phyloP scores from a whole-genome alignment of 2,888 invertebrate genomes.

The Pseudococcus viburni region DNA sequence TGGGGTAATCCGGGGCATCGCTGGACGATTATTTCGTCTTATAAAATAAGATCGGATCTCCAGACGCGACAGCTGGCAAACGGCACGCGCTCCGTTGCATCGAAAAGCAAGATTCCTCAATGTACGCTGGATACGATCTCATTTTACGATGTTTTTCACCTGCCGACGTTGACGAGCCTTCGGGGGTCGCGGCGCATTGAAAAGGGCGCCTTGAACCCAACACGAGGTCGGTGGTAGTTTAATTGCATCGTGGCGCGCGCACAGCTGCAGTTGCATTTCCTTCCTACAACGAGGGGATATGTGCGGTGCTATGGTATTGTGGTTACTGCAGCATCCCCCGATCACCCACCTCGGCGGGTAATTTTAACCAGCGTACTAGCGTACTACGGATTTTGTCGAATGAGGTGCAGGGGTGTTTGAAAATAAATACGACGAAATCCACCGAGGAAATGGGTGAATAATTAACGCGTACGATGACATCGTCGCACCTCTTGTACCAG shows the following conservation, averaged over 20 bases:
- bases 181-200: background rate
- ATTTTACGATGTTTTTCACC: constrained; percentile 15
- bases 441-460: background rate
- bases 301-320: background rate
- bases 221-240: background rate
- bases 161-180: background rate
- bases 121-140: background rate
- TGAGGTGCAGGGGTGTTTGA: background rate
- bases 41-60: background rate
- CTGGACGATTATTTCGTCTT: background rate
- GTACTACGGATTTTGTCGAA: background rate
- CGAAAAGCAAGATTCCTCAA: background rate
- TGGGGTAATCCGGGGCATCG: background rate
- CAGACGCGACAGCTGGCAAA: constrained; percentile 18
- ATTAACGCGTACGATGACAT: constrained; percentile 13
- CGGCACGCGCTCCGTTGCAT: constrained; percentile 26
- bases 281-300: background rate
- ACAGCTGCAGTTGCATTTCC: constrained; percentile 23
- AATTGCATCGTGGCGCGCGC: constrained; percentile 19
- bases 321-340: background rate
- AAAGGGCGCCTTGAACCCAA: background rate
- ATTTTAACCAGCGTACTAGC: background rate
- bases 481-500: background rate
- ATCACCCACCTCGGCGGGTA: background rate
- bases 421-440: background rate